Base-by-base conservation (phyloP, 2,113 vertebrate species). In the Pluvianellus socialis region DNA sequence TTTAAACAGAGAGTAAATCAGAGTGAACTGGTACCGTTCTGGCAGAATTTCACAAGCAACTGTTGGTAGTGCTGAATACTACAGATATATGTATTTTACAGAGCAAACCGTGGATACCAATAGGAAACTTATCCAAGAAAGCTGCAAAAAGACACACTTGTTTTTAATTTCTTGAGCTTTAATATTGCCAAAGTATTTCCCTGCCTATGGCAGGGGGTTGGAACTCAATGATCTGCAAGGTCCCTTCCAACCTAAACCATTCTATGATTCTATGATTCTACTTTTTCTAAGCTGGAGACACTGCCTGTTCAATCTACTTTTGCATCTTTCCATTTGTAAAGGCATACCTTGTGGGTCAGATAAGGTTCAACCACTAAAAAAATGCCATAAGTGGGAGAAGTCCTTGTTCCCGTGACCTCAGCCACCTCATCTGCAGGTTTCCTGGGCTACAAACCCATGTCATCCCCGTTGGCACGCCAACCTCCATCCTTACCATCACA, bases 401-500 rank as follows among this genome's bases (percentile, higher is more conserved):
- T n/a, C 67, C 49, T 38, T 79, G 62, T 35, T 83, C 50, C 47
- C 22, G 17, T 0, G 0, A 44, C 38, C 14, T 73, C 45, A 4
- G 2, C 24, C 1, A 3, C 35, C 18, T 50, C 26, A 47, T 42
- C 14, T 61, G 59, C 49, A 38, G n/a, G 26, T 68, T 76, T 65
- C 23, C 53, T 30, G 35, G 35, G 20, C 7, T 65, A 28, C 35
- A 86, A 76, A 59, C 21, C 12, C 50, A 66, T 40, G 50, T 19
- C 38, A 33, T 45, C 15, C 24, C 4, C 0, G 0, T 5, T 13
- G 24, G 45, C 33, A 62, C 75, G 28, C 13, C n/a, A 62, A 45
- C 10, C 26, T 38, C 42, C 20, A 35, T 27, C 11, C 1, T 6
- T 28, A 32, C 17, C 5, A 3, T 1, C 28, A n/a, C 8, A 47